Evolutionary conservation across 37 sponge, comb jelly and placozoan genomes (phyloP), one percentile per base, ranked within the genome.

Genomic region (Agelas oroides): DNA sequence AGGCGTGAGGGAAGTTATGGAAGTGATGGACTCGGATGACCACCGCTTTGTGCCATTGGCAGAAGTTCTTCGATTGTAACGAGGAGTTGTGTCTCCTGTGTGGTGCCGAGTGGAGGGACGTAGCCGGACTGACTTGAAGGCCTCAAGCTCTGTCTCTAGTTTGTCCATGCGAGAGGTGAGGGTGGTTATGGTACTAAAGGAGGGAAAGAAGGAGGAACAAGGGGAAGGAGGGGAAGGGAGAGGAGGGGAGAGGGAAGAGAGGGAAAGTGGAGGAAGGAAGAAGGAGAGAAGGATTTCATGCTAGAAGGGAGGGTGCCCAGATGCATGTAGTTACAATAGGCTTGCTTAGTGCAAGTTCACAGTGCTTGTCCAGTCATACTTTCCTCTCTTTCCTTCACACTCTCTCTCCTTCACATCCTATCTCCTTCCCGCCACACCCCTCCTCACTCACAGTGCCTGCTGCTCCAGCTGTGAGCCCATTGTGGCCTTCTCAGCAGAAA

Each of bases 81-180:
- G 60, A 58, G 71, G 77, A 8, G 66, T 79, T 38, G 54, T 32
- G 19, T 66, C 78, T 12, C 71, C 72, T 14, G 36, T 35, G 14
- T 16, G 77, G 0, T 2, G 84, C 0, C 66, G 78, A 11, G 25
- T 60, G 59, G 79, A 35, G 12, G 41, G 82, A 13, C 82, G 61
- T 41, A 75, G 37, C n/a, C 83, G 74, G 56, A 80, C 37, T 2
- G 82, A 66, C n/a, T 65, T 88, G 37, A 65, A 54, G 63, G 52
- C 19, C 25, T 77, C 78, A 5, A 89, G 34, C 23, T 84, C 80
- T 8, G 78, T 39, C 32, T 89, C 90, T 35, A 89, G 66, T 62
- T 84, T 84, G 73, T 89, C 90, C 73, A 89, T 84, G 5, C 90
- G 78, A 19, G 90, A 89, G 12, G 80, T 78, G 58, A 89, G 77